Conservation (phyloP, 2,888 invertebrate genomes). For the Tholera decimalis region DNA sequence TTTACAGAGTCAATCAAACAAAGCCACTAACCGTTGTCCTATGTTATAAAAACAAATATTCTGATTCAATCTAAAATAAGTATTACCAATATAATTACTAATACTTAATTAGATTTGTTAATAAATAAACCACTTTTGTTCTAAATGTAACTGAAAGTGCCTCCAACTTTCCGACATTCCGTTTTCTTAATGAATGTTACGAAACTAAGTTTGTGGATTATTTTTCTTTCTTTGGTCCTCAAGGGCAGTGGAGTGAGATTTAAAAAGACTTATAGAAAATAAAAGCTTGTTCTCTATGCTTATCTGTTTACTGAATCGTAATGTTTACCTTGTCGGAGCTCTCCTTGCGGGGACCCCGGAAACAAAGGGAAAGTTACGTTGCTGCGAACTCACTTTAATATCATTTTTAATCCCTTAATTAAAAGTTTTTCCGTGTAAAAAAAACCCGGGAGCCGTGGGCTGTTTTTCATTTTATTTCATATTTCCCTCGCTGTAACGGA, state of each 20-base stretch:
- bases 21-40: too few species aligned
- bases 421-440: conserved; percentile 87
- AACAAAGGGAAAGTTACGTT: conserved; percentile 86
- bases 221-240: conserved; percentile 63
- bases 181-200: conserved; percentile 50
- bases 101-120: conserved; percentile 47
- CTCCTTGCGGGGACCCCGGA: conserved; percentile 73
- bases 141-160: conserved; percentile 26
- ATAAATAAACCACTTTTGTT: conserved; percentile 46
- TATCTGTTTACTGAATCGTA: conserved; percentile 76
- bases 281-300: conserved; percentile 64
- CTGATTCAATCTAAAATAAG: conserved; percentile 11
- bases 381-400: conserved; percentile 87
- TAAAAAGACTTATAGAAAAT: conserved; percentile 72
- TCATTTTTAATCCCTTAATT: conserved; percentile 91
- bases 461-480: conserved; percentile 90
- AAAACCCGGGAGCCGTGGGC: conserved; percentile 80
- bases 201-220: conserved; percentile 48
- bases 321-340: conserved; percentile 67
- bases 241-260: conserved; percentile 67
- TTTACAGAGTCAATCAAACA: background rate
- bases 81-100: conserved; percentile 38
- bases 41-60: too few species aligned
- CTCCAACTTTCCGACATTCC: conserved; percentile 42
- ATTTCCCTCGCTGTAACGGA: conserved; percentile 89